Evolutionary conservation across 92 coral and sea anemone species (phyloP).

Genomic region (Palythoa grandis): DNA sequence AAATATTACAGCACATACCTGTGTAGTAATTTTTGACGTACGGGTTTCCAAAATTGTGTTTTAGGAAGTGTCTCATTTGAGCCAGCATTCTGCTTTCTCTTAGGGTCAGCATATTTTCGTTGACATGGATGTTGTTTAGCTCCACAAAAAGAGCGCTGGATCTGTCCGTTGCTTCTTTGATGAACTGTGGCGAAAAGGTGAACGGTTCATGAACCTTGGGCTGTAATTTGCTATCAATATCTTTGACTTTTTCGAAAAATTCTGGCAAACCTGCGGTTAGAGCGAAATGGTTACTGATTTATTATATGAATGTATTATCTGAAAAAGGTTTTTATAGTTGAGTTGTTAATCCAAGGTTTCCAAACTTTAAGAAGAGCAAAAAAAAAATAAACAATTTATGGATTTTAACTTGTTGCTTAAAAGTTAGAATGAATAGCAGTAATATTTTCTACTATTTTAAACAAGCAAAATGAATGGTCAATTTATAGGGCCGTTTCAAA

Average conservation of each 20-base stretch:
- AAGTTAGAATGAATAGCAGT: too few relatives aligned
- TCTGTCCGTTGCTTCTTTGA: constrained; percentile 20
- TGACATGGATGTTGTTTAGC: not conserved
- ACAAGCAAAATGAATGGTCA: too few relatives aligned
- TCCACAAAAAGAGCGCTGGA: constrained; percentile 2
- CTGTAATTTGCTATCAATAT: not conserved
- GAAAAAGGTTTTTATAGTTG: too few relatives aligned
- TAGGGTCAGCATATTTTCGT: constrained; percentile 29
- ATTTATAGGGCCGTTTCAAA: too few relatives aligned
- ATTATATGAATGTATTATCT: too few relatives aligned
- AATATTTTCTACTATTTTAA: too few relatives aligned
- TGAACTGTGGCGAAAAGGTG: not conserved
- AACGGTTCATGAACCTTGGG: not conserved
- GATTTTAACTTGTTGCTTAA: too few relatives aligned
- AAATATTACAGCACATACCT: not conserved
- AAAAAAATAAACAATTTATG: too few relatives aligned
- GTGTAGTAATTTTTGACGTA: constrained; percentile 31
- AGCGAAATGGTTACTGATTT: too few relatives aligned
- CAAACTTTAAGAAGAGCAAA: too few relatives aligned
- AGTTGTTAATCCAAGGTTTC: too few relatives aligned
- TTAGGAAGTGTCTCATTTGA: constrained; percentile 17
- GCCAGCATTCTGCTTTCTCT: constrained; percentile 43
- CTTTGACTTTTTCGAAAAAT: constrained; percentile 19
- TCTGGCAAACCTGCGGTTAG: constrained; percentile 17
- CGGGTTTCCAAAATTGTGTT: constrained; percentile 29